Evolutionary conservation across 1,140 invertebrate species (phyloP).

Genomic region (Bombyx mandarina): DNA sequence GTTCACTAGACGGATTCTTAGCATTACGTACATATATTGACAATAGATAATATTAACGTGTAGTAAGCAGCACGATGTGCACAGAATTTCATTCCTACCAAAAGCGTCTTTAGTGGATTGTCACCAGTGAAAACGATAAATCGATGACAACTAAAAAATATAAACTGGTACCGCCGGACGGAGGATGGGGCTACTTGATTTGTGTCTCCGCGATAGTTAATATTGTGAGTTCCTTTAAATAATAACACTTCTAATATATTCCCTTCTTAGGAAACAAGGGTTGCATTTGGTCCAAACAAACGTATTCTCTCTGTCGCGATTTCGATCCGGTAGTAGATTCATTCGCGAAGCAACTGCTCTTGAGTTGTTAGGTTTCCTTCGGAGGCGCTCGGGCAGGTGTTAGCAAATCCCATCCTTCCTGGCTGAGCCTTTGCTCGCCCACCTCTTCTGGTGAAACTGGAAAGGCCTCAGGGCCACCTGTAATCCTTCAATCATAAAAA

Average conservation of each 20-base stretch:
- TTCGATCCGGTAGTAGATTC: too few relatives aligned
- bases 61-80: neutral
- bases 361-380: too few relatives aligned
- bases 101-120: neutral
- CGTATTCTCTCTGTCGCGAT: too few relatives aligned
- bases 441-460: too few relatives aligned
- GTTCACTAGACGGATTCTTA: neutral
- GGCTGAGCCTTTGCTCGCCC: too few relatives aligned
- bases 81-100: neutral
- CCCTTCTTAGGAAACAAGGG: too few relatives aligned
- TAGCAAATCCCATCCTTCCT: too few relatives aligned
- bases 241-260: neutral
- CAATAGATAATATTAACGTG: slow-evolving; percentile 16
- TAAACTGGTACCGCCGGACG: slow-evolving; percentile 42
- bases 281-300: too few relatives aligned
- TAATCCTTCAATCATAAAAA: too few relatives aligned
- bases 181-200: slow-evolving; percentile 52
- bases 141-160: slow-evolving; percentile 22
- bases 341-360: too few relatives aligned
- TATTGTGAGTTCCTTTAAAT: slow-evolving; percentile 29
- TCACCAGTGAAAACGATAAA: slow-evolving; percentile 21
- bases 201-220: slow-evolving; percentile 32
- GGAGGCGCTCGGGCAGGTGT: too few relatives aligned
- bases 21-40: slow-evolving; percentile 12
- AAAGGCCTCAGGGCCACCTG: too few relatives aligned